Evolutionary conservation across 1,140 invertebrate species (phyloP).

Genomic region (Cotesia glomerata): DNA sequence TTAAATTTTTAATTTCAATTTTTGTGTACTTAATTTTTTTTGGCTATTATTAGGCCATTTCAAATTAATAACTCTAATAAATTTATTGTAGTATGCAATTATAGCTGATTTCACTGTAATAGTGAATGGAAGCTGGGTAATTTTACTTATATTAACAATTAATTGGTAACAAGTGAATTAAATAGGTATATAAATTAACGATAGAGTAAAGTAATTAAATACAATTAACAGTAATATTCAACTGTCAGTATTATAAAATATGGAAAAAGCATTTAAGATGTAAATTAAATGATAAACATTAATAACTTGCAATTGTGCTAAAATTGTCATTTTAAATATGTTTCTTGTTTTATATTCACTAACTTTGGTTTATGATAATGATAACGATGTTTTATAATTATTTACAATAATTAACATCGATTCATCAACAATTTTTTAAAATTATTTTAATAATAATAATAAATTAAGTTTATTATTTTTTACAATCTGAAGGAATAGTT

Average conservation of each 20-base stretch:
- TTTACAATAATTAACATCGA: no score
- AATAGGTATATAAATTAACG: no score
- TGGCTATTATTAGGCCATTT: neutral
- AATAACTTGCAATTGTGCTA: neutral
- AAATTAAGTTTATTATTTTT: conserved; percentile 38
- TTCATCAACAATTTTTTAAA: no score
- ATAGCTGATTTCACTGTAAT: neutral
- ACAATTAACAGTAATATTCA: neutral
- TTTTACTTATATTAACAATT: no score
- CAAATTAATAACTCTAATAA: neutral
- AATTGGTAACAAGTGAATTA: no score
- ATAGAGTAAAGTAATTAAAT: no score
- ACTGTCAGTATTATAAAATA: neutral
- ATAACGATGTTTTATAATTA: no score
- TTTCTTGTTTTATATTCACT: no score
- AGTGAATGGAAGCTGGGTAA: neutral
- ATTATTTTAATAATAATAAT: neutral
- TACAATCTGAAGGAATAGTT: conserved; percentile 51
- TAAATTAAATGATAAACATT: no score
- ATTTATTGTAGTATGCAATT: neutral
- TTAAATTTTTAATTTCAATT: neutral
- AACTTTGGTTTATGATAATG: no score
- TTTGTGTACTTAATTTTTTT: conserved; percentile 7
- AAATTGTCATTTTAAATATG: no score
- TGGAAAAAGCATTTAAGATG: neutral